A percentile compares a stretch with the other conserved stretches of the same genome.
Conservation (phyloP, 2,888 invertebrate species). For the Zootermopsis nevadensis region DNA sequence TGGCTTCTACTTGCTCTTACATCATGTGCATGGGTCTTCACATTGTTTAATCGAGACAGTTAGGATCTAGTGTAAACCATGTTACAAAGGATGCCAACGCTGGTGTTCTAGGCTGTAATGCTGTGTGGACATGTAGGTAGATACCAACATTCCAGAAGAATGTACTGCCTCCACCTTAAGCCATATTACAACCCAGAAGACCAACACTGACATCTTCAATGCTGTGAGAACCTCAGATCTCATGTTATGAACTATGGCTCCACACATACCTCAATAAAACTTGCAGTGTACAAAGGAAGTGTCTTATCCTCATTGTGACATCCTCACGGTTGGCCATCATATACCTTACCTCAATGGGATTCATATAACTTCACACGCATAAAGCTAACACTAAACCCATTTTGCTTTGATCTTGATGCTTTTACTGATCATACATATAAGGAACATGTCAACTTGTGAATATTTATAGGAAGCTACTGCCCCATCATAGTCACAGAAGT, state of each 20-base stretch:
- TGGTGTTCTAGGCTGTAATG: too few relatives aligned
- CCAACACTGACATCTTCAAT: too few relatives aligned
- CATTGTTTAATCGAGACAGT: too few relatives aligned
- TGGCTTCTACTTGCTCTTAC: too few relatives aligned
- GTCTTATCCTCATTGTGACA: neutral
- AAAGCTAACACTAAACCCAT: neutral
- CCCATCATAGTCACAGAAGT: neutral
- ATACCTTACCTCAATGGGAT: neutral
- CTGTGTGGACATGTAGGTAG: too few relatives aligned
- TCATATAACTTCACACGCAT: neutral
- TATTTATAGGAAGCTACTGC: neutral
- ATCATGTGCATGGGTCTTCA: too few relatives aligned
- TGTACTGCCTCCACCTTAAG: too few relatives aligned
- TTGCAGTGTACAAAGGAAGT: neutral
- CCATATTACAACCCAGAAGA: too few relatives aligned
- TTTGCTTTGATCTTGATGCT: neutral
- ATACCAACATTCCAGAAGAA: too few relatives aligned
- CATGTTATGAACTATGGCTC: neutral
- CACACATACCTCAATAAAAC: neutral
- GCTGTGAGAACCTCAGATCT: too few relatives aligned
- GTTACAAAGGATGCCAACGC: too few relatives aligned
- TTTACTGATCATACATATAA: neutral
- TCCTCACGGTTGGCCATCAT: neutral
- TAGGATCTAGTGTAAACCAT: too few relatives aligned
- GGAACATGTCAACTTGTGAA: constrained; percentile 6